Evolutionary conservation across 2,888 invertebrate genomes (phyloP).

Genomic region (Xanthia togata): DNA sequence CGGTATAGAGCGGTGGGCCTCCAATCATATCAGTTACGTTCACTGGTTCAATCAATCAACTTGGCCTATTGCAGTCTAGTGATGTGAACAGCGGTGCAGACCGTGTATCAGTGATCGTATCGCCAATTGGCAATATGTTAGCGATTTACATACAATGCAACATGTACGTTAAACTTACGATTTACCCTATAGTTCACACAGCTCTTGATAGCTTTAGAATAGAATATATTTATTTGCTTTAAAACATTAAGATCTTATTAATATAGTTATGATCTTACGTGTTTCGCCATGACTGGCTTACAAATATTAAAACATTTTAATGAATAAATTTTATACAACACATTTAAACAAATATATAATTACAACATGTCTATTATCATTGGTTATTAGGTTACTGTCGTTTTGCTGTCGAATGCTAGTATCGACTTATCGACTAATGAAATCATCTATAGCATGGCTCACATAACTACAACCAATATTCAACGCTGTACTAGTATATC

Average conservation of each 20-base stretch:
- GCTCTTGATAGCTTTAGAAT: background rate
- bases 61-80: constrained; percentile 18
- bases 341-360: no score
- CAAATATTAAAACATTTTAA: no score
- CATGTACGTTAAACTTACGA: background rate
- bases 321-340: no score
- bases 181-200: background rate
- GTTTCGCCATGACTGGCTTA: no score
- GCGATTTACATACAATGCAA: constrained; percentile 26
- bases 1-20: constrained; percentile 21
- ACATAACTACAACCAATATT: background rate
- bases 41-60: constrained; percentile 48
- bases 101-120: background rate
- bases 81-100: constrained; percentile 23
- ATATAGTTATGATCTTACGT: no score
- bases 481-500: no score
- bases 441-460: background rate
- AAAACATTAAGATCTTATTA: no score
- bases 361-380: no score
- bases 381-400: no score
- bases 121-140: constrained; percentile 26
- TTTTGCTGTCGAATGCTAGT: background rate
- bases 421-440: background rate
- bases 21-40: constrained; percentile 51
- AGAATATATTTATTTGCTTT: no score